These are phyloP conservation scores for Eristalis pertinax DNA, from an alignment of 2,888 invertebrate species.

Conservation along the genomic window DNA sequence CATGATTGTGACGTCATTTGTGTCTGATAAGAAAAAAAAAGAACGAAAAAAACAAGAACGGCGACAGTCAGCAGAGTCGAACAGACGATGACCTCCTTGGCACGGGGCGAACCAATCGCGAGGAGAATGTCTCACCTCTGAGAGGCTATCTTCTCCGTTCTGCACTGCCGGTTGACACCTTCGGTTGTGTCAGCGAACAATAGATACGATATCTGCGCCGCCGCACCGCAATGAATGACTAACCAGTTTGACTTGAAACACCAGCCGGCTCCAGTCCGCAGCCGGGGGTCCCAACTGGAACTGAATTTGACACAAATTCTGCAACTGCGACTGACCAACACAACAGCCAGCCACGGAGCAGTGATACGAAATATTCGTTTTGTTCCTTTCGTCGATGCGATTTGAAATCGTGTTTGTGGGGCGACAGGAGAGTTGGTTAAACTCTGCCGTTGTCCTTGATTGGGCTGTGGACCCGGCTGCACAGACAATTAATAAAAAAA, in stretches of 20 bases:
- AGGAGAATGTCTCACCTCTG: background rate
- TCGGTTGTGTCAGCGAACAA: background rate
- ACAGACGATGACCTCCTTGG: background rate
- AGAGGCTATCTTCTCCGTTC: background rate
- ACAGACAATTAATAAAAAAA: background rate
- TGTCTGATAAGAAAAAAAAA: background rate
- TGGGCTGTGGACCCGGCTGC: background rate
- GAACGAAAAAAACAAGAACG: too few relatives aligned
- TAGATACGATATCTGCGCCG: background rate
- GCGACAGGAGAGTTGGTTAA: background rate
- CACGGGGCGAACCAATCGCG: background rate
- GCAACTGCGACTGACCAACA: background rate
- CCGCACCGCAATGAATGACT: constrained; percentile 23
- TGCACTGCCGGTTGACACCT: background rate
- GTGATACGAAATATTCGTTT: background rate
- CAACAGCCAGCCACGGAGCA: too few relatives aligned
- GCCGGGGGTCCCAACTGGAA: background rate
- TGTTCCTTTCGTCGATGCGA: background rate
- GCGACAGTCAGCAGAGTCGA: too few relatives aligned
- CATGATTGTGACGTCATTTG: background rate
- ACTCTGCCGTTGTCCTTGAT: background rate
- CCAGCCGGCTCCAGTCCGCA: background rate
- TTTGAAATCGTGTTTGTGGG: background rate
- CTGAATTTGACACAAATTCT: background rate
- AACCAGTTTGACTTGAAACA: constrained; percentile 62